These are phyloP conservation scores for Drosophila multiciliata DNA, from an alignment of 2,888 invertebrate species.

Conservation along the genomic window DNA sequence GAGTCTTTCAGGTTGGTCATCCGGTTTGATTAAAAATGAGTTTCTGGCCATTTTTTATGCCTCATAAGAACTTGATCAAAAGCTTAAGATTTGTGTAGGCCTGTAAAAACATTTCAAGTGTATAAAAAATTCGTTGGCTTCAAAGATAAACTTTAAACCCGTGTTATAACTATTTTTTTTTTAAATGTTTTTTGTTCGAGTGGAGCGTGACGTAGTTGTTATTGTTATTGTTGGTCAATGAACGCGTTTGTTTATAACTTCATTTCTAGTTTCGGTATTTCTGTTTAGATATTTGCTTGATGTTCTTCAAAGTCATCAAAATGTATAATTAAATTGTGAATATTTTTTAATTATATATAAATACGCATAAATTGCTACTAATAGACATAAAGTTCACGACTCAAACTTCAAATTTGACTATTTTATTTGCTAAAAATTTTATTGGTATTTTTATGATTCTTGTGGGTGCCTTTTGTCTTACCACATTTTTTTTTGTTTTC, in stretches of 20 bases:
- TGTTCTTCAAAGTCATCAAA: slow-evolving; percentile 50
- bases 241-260: slow-evolving; percentile 65
- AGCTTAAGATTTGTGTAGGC: background rate
- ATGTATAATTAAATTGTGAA: slow-evolving; percentile 55
- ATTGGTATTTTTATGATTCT: slow-evolving; percentile 22
- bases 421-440: slow-evolving; percentile 36
- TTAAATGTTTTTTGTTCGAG: slow-evolving; percentile 29
- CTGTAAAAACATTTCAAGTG: slow-evolving; percentile 9
- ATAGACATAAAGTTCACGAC: slow-evolving; percentile 35
- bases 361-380: slow-evolving; percentile 52
- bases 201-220: slow-evolving; percentile 59
- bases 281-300: slow-evolving; percentile 25
- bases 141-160: slow-evolving; percentile 6
- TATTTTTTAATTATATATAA: slow-evolving; percentile 47
- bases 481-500: background rate
- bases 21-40: background rate
- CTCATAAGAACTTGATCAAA: background rate
- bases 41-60: background rate
- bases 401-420: slow-evolving; percentile 1
- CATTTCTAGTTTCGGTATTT: slow-evolving; percentile 58
- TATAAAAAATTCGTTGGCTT: slow-evolving; percentile 25
- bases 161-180: slow-evolving; percentile 14
- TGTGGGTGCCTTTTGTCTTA: slow-evolving; percentile 25
- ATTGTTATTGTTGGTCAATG: slow-evolving; percentile 68
- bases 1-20: background rate